Conservation (phyloP, 2,113 vertebrate species). For the Furnarius figulus region DNA sequence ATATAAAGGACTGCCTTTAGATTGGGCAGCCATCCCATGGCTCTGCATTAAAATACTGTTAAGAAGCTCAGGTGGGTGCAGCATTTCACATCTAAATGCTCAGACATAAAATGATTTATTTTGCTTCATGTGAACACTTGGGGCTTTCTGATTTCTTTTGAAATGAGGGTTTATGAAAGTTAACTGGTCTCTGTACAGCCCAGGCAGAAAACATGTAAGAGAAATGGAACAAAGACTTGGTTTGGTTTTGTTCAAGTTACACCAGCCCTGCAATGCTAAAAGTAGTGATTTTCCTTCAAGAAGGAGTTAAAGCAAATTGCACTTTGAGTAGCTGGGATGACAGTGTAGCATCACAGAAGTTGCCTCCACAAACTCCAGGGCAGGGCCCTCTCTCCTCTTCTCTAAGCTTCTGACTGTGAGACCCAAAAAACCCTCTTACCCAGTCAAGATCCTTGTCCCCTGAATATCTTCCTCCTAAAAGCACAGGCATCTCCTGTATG, state of each 20-base stretch:
- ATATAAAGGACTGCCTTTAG: background rate
- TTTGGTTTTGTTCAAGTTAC: background rate
- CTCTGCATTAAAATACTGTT: background rate
- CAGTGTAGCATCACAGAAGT: background rate
- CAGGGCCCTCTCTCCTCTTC: background rate
- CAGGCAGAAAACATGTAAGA: background rate
- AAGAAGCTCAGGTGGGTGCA: background rate
- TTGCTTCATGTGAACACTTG: background rate
- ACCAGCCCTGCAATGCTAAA: background rate
- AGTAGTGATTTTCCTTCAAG: background rate
- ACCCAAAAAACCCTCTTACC: background rate
- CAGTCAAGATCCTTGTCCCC: background rate
- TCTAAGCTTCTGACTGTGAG: rapidly evolving
- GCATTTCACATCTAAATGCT: background rate
- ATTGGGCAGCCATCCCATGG: background rate
- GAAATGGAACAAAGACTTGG: background rate
- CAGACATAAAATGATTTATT: background rate
- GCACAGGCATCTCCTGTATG: background rate
- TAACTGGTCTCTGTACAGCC: background rate
- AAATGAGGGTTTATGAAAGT: background rate
- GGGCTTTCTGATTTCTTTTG: background rate
- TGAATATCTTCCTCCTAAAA: background rate
- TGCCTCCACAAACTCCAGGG: background rate
- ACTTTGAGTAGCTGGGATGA: background rate
- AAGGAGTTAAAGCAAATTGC: background rate